Conservation (phyloP, 64 coral and sea anemone genomes). For the Hydrozoanthus tunicans region DNA sequence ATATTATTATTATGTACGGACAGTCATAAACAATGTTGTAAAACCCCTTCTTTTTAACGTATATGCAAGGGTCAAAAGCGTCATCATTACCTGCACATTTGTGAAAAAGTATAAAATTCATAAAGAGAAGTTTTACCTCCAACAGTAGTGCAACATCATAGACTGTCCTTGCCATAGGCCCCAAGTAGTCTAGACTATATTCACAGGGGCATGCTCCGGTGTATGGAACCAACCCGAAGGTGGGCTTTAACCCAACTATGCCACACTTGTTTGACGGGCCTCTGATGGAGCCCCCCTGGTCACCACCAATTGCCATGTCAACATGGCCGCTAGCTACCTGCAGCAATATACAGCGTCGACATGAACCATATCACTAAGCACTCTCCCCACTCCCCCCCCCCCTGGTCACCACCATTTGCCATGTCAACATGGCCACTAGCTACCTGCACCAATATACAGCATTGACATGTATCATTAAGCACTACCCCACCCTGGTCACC, state of each 20-base stretch:
- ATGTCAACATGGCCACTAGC: conserved; percentile 16
- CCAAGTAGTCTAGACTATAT: not conserved
- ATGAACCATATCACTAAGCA: not conserved
- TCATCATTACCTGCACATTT: not conserved
- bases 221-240: conserved; percentile 5
- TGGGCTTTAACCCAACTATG: conserved; percentile 18
- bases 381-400: not conserved
- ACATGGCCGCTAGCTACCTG: conserved; percentile 23
- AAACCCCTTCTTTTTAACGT: too few species aligned
- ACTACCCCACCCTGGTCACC: too few species aligned
- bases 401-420: conserved; percentile 20
- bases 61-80: not conserved
- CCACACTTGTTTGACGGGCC: conserved; percentile 1
- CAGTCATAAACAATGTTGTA: too few species aligned
- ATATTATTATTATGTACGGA: too few species aligned
- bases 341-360: not conserved
- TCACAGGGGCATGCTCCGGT: not conserved
- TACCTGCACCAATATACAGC: not conserved
- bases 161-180: conserved; percentile 29
- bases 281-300: conserved; percentile 30
- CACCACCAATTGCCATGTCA: conserved; percentile 18
- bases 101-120: not conserved
- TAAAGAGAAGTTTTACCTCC: not conserved
- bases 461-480: not conserved
- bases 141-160: conserved; percentile 23